phyloP scores from a whole-genome alignment of 2,113 vertebrate species.

The Xyliphius kryptos region DNA sequence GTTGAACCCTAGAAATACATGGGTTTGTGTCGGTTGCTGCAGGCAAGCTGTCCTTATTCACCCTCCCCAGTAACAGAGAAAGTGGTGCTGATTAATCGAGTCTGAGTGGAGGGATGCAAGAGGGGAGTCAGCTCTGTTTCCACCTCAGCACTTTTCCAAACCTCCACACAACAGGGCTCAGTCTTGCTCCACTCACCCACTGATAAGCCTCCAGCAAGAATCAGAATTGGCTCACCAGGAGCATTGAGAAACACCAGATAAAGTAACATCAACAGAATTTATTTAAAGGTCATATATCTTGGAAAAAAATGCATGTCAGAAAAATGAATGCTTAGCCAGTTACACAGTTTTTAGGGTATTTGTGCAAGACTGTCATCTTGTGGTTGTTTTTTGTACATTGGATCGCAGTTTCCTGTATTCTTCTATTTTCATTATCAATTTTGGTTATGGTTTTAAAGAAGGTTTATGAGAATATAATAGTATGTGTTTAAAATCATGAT shows the following conservation, averaged over 20 bases:
- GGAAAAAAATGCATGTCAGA: conserved; percentile 53
- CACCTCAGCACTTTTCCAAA: conserved; percentile 73
- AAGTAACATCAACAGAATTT: conserved; percentile 49
- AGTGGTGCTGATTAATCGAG: conserved; percentile 53
- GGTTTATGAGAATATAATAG: no score
- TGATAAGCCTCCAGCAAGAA: conserved; percentile 64
- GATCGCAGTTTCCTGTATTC: no score
- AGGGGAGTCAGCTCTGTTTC: conserved; percentile 61
- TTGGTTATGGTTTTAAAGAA: no score
- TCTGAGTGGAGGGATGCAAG: conserved; percentile 43
- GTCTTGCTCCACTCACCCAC: conserved; percentile 53
- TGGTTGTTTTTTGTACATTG: no score
- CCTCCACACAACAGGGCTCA: conserved; percentile 61
- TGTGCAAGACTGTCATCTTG: conserved; percentile 49
- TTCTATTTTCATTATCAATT: no score
- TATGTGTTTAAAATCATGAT: no score
- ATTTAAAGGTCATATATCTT: conserved; percentile 68
- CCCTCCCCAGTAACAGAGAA: conserved; percentile 39
- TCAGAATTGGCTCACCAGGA: conserved; percentile 59
- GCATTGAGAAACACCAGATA: conserved; percentile 64
- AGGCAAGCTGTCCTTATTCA: conserved; percentile 31
- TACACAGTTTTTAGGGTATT: background rate
- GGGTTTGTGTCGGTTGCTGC: conserved; percentile 42
- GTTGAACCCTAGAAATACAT: conserved; percentile 61
- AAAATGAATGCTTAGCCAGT: conserved; percentile 11